phyloP scores from a whole-genome alignment of 2,113 vertebrate species.

The Crocuta crocuta region DNA sequence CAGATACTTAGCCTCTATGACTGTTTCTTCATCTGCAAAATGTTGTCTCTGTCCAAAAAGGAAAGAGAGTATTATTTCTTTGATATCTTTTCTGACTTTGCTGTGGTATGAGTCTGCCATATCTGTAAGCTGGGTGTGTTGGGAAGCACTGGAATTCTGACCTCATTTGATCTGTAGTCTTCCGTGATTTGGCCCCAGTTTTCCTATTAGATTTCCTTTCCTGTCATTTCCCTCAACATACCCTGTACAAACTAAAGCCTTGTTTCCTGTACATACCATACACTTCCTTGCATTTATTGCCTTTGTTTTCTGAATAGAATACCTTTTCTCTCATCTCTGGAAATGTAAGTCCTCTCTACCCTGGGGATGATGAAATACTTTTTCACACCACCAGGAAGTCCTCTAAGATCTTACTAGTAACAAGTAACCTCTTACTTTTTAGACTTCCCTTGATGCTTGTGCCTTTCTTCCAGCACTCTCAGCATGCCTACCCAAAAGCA shows the following conservation, averaged over 20 bases:
- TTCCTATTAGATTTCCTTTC: background rate
- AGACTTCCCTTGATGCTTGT: background rate
- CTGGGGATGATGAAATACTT: background rate
- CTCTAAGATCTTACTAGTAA: background rate
- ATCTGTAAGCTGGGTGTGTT: background rate
- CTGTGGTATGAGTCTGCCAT: background rate
- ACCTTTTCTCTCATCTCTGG: background rate
- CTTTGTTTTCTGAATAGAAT: background rate
- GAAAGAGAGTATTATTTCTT: background rate
- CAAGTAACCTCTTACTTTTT: background rate
- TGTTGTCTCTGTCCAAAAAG: background rate
- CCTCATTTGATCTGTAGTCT: background rate
- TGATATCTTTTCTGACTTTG: background rate
- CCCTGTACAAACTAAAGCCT: background rate
- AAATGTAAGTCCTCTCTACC: background rate
- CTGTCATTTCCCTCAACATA: background rate
- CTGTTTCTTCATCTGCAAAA: background rate
- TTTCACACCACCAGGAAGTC: background rate
- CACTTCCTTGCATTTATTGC: background rate
- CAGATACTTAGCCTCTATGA: background rate
- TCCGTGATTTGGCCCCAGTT: background rate
- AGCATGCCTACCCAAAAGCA: too few relatives aligned
- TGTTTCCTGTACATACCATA: background rate
- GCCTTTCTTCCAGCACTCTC: background rate
- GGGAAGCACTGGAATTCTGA: background rate